Conservation (phyloP, 2,113 vertebrate genomes). For the Gymnobelideus leadbeateri region DNA sequence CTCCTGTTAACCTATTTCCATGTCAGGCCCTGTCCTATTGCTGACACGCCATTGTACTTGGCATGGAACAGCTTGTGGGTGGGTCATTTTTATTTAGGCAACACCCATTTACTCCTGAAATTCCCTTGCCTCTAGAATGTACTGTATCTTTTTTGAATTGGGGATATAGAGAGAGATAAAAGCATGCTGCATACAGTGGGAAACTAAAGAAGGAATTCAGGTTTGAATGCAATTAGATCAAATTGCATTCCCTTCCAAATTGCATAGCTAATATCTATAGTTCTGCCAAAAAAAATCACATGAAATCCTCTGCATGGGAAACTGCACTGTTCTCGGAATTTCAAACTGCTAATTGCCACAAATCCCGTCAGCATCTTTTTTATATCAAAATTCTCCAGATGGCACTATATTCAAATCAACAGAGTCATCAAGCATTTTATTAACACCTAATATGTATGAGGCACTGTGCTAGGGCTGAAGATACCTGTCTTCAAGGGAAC, state of each 20-base stretch:
- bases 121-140: not conserved
- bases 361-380: not conserved
- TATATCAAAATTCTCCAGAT: not conserved
- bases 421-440: not conserved
- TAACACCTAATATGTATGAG: not conserved
- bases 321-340: not conserved
- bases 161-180: not conserved
- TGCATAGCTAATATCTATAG: not conserved
- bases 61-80: not conserved
- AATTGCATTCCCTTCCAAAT: not conserved
- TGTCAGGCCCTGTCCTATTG: not conserved
- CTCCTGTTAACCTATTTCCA: not conserved
- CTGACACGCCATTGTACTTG: not conserved
- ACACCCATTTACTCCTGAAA: not conserved
- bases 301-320: not conserved
- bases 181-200: not conserved
- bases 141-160: not conserved
- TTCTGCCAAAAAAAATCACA: not conserved
- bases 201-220: constrained; percentile 6
- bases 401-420: not conserved
- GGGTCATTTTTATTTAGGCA: not conserved
- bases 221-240: not conserved
- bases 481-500: not conserved
- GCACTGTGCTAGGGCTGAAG: not conserved
- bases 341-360: not conserved